Conservation (phyloP, 2,888 invertebrate genomes). For the Galeopsomyia nigrocyanea region DNA sequence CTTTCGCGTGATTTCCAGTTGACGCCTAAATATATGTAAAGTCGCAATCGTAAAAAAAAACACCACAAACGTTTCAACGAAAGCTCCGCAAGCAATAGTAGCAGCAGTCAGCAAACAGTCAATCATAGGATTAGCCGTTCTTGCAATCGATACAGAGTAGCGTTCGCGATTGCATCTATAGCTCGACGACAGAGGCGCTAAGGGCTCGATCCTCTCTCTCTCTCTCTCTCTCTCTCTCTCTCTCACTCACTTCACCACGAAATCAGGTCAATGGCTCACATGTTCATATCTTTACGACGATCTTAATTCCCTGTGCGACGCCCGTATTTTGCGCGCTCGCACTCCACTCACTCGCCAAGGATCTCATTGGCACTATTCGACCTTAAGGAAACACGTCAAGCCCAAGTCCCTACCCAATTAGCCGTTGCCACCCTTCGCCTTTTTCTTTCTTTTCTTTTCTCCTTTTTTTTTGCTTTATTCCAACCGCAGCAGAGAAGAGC, state of each 20-base stretch:
- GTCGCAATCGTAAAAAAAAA: too few relatives aligned
- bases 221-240: background rate
- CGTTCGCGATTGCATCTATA: too few relatives aligned
- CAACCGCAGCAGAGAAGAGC: background rate
- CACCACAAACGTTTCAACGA: too few relatives aligned
- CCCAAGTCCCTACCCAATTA: conserved; percentile 64
- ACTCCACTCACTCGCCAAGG: background rate
- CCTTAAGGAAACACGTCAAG: conserved; percentile 58
- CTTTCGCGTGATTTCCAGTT: too few relatives aligned
- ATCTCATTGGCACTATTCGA: conserved; percentile 15
- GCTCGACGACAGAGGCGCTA: too few relatives aligned
- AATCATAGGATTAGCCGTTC: too few relatives aligned
- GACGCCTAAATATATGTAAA: too few relatives aligned
- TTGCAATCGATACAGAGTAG: too few relatives aligned
- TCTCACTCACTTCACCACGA: background rate
- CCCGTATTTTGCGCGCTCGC: conserved; percentile 22
- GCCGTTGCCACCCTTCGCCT: conserved; percentile 52
- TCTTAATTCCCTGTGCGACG: conserved; percentile 35
- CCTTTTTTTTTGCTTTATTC: conserved; percentile 8
- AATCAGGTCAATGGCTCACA: conserved; percentile 17
- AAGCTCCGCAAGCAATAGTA: too few relatives aligned
- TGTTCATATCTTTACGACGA: conserved; percentile 26
- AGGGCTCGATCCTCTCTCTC: too few relatives aligned
- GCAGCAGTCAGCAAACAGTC: too few relatives aligned
- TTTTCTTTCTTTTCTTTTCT: conserved; percentile 5